phyloP scores from a whole-genome alignment of 2,797 vertebrate species.

The Nothura maculosa region DNA sequence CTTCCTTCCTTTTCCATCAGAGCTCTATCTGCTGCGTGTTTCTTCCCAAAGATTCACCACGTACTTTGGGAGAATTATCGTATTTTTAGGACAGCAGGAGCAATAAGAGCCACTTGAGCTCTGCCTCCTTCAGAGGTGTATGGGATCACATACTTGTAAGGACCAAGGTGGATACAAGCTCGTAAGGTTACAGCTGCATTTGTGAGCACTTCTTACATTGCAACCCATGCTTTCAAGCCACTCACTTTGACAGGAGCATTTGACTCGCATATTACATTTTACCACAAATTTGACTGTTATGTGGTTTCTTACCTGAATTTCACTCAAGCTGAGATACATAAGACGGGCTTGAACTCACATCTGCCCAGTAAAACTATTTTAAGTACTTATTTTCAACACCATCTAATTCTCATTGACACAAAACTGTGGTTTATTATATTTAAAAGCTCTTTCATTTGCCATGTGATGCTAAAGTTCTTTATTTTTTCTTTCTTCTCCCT shows the following conservation, averaged over 20 bases:
- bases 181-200: background rate
- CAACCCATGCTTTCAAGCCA: background rate
- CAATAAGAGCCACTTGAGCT: background rate
- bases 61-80: background rate
- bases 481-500: background rate
- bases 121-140: background rate
- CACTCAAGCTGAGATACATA: background rate
- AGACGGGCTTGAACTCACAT: background rate
- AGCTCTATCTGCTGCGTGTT: background rate
- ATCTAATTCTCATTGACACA: background rate
- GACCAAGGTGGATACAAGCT: background rate
- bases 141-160: fast-evolving
- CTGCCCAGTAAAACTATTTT: background rate
- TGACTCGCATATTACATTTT: background rate
- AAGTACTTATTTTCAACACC: background rate
- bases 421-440: background rate
- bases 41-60: background rate
- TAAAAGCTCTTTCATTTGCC: background rate
- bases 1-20: background rate
- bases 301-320: background rate
- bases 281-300: background rate
- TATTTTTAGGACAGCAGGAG: background rate
- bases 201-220: background rate
- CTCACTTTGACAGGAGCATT: background rate
- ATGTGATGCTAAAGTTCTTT: background rate